Conservation (phyloP, 2,113 vertebrate species). For the Sminthopsis crassicaudata region DNA sequence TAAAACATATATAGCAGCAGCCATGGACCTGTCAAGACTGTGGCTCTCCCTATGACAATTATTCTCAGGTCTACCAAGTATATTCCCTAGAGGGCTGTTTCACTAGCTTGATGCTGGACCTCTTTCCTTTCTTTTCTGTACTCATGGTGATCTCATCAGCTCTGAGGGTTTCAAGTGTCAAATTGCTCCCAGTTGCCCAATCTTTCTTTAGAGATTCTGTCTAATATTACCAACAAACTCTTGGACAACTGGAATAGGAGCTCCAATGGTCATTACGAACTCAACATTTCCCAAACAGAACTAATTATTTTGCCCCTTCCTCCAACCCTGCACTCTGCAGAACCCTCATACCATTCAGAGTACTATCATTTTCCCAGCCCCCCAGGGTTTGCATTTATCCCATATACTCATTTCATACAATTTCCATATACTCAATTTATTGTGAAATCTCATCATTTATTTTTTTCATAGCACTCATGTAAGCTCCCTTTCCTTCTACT, state of each 20-base stretch:
- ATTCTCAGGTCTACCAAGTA: background rate
- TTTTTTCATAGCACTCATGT: background rate
- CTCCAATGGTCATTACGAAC: background rate
- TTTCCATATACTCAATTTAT: background rate
- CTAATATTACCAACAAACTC: background rate
- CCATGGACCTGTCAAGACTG: background rate
- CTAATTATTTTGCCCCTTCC: background rate
- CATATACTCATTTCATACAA: too few relatives aligned
- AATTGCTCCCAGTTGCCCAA: background rate
- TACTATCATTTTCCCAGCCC: background rate
- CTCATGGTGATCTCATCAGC: background rate
- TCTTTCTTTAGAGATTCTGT: background rate
- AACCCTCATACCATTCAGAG: background rate
- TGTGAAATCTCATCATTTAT: background rate
- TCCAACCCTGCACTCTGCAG: background rate
- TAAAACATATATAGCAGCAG: background rate
- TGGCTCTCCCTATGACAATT: background rate
- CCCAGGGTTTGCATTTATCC: background rate
- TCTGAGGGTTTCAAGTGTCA: background rate
- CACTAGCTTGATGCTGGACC: background rate
- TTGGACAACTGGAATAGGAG: background rate
- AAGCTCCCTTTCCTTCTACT: background rate
- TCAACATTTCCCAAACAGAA: background rate
- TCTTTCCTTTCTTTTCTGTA: background rate
- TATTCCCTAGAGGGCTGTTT: background rate